Evolutionary conservation across 2,113 vertebrate species (phyloP).

Genomic region (Argyrosomus japonicus): DNA sequence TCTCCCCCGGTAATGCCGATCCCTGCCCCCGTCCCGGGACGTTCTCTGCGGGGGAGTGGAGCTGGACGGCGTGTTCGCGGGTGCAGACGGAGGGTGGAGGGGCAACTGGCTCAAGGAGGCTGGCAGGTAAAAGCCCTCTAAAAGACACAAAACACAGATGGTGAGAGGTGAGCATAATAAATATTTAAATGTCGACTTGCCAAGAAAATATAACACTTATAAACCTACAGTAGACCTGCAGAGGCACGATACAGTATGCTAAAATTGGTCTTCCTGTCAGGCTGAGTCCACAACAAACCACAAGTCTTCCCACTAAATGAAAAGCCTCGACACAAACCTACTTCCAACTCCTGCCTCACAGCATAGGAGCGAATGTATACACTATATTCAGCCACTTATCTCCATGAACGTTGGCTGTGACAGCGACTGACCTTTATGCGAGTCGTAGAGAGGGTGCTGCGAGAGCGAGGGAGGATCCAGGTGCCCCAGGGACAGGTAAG

Average conservation of each 20-base stretch:
- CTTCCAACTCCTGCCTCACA: slow-evolving; percentile 14
- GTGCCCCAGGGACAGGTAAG: slow-evolving; percentile 94
- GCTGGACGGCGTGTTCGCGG: slow-evolving; percentile 80
- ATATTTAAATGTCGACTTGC: slow-evolving; percentile 38
- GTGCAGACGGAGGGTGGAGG: slow-evolving; percentile 86
- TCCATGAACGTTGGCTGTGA: background rate
- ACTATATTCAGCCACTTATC: slow-evolving; percentile 20
- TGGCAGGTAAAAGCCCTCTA: slow-evolving; percentile 94
- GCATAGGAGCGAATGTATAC: background rate
- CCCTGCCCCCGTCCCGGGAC: slow-evolving; percentile 86
- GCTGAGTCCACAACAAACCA: slow-evolving; percentile 11
- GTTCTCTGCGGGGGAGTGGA: slow-evolving; percentile 85
- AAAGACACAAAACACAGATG: slow-evolving; percentile 48
- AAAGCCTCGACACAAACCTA: background rate
- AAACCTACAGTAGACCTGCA: background rate
- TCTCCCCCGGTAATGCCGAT: slow-evolving; percentile 83
- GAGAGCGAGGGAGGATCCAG: slow-evolving; percentile 92
- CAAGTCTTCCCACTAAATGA: background rate
- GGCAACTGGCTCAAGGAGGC: slow-evolving; percentile 81
- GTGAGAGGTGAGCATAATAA: slow-evolving; percentile 27
- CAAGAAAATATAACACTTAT: background rate
- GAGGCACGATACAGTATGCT: background rate
- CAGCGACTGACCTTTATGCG: slow-evolving; percentile 92
- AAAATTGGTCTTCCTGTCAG: background rate
- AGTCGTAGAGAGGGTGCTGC: slow-evolving; percentile 92